Base-by-base conservation (phyloP, 1,140 invertebrate genomes). In the Pogonomyrmex californicus region DNA sequence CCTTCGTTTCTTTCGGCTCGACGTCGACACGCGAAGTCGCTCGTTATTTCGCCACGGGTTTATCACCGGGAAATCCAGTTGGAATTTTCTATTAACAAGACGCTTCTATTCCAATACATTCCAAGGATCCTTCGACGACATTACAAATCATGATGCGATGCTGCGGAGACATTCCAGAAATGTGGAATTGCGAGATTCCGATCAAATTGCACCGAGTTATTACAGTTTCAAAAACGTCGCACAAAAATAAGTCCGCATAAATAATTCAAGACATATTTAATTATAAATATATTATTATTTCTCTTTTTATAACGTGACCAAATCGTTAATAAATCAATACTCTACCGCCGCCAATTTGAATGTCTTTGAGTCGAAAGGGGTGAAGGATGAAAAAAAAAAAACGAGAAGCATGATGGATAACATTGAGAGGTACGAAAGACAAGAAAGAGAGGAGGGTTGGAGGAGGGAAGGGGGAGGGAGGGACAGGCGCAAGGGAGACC, bases 1-100 rank as follows among this genome's bases (percentile, higher is more conserved):
- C 56, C 77, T 83, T 88, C 85, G 6, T 23, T 10, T 6, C 66
- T 76, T 86, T 70, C 77, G 60, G 38, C 38, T 54, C 23, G 10
- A 30, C 10, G 9, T 1, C 38, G 17, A 17, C 3, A 58, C 41
- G 51, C 54, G 41, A 23, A 23, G 23, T 23, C 23, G 23, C 23
- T 23, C 23, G 33, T 38, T n/a, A 23, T 56, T 56, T 30, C 23
- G 71, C 10, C 14, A 14, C 14, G 38, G 54, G 36, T 4, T 41
- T 30, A 23, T 68, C n/a, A 30, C n/a, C 5, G 41, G 14, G 1
- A 47, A 65, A 17, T 38, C 5, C 12, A 56, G 51, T n/a, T 2
- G 66, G 12, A 49, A 70, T 47, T 49, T 68, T 49, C 14, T 23
- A 23, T 23, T 66, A 66, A 41, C 63, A 10, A 12, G n/a, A 44